Evolutionary conservation across 2,797 vertebrate genomes (phyloP).

Genomic region (Neomorphus geoffroyi): DNA sequence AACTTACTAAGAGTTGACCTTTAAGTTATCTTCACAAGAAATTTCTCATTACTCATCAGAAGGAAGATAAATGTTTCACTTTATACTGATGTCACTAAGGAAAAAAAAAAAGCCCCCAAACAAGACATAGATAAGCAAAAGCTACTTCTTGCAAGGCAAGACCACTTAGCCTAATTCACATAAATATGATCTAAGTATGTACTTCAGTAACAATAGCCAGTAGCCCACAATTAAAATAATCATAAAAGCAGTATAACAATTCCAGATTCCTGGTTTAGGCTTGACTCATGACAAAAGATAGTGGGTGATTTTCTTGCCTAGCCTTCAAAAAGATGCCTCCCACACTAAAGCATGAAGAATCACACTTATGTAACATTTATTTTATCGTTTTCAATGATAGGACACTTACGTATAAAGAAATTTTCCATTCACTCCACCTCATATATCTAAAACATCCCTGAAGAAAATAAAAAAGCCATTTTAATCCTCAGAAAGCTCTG

Average conservation of each 20-base stretch:
- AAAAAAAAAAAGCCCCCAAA: not conserved
- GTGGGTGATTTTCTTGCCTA: not conserved
- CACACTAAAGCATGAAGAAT: not conserved
- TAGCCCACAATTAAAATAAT: not conserved
- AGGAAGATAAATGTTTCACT: not conserved
- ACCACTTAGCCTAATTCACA: not conserved
- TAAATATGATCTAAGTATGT: not conserved
- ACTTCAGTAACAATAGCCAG: not conserved
- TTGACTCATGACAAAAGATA: conserved; percentile 2
- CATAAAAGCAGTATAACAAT: not conserved
- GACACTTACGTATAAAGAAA: not conserved
- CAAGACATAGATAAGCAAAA: not conserved
- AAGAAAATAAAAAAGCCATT: not conserved
- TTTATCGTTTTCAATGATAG: not conserved
- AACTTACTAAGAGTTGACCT: not conserved
- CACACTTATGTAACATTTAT: not conserved
- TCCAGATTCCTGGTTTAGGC: not conserved
- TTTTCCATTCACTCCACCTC: not conserved
- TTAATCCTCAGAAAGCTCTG: not conserved
- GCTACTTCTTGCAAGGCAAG: not conserved
- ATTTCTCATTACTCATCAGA: not conserved
- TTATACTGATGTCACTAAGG: not conserved
- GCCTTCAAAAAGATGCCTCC: not conserved
- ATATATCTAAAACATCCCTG: not conserved
- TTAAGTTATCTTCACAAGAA: not conserved